Conservation (phyloP, 2,888 invertebrate genomes). For the Eristalis arbustorum region DNA sequence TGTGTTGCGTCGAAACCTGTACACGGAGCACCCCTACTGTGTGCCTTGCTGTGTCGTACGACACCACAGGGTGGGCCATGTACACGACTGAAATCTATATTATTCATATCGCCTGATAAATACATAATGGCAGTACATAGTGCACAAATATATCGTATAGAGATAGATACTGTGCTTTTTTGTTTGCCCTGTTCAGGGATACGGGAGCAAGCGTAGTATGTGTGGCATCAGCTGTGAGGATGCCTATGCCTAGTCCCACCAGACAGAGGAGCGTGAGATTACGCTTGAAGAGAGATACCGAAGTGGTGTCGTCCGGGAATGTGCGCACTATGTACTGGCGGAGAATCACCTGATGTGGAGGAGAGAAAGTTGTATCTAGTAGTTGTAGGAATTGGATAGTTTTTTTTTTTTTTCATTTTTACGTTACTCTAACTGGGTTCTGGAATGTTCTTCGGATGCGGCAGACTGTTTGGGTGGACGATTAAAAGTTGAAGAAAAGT, state of each 20-base stretch:
- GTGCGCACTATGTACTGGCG: slow-evolving; percentile 20
- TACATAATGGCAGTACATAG: slow-evolving; percentile 39
- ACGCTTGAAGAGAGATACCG: slow-evolving; percentile 41
- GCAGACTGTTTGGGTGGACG: background rate
- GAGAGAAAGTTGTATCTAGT: slow-evolving; percentile 7
- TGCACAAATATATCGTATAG: slow-evolving; percentile 33
- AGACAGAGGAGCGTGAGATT: slow-evolving; percentile 48
- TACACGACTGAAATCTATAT: slow-evolving; percentile 11
- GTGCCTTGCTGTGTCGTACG: background rate
- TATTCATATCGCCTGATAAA: slow-evolving; percentile 51
- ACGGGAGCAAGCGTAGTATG: background rate
- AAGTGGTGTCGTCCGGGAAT: slow-evolving; percentile 32
- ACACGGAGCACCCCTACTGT: slow-evolving; percentile 24
- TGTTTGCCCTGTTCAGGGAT: slow-evolving; percentile 5
- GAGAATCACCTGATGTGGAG: slow-evolving; percentile 62
- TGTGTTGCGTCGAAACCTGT: slow-evolving; percentile 48
- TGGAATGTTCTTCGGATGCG: background rate
- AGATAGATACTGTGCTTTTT: slow-evolving; percentile 3
- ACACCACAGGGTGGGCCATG: background rate
- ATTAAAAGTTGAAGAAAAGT: background rate
- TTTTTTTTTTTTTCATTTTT: background rate
- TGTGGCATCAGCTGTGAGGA: slow-evolving; percentile 60
- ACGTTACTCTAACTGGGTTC: background rate
- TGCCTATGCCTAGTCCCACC: slow-evolving; percentile 23
- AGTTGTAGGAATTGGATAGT: background rate